These are phyloP conservation scores for Drosophila atroscutellata DNA, from an alignment of 2,888 invertebrate genomes.

Conservation along the genomic window DNA sequence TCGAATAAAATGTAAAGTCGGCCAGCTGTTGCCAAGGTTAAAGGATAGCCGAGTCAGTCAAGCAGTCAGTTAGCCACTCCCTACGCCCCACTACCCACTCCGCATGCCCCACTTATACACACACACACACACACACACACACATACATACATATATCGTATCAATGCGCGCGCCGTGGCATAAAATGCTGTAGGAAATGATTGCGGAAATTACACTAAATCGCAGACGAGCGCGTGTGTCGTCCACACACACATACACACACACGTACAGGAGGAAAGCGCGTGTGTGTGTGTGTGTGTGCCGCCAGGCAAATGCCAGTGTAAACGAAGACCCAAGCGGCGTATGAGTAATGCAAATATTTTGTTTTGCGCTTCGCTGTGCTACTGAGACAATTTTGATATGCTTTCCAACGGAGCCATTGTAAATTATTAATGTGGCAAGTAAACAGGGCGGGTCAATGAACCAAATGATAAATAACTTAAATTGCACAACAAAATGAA, in stretches of 20 bases:
- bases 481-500: not conserved
- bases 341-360: slow-evolving; percentile 68
- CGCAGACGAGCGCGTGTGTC: slow-evolving; percentile 60
- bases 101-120: not conserved
- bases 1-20: slow-evolving; percentile 32
- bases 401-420: slow-evolving; percentile 27
- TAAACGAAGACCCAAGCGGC: slow-evolving; percentile 40
- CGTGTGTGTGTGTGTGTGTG: not conserved
- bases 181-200: slow-evolving; percentile 77
- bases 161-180: slow-evolving; percentile 62
- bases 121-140: not conserved
- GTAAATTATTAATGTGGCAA: slow-evolving; percentile 28
- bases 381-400: slow-evolving; percentile 36
- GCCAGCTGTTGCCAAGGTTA: slow-evolving; percentile 48
- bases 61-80: slow-evolving; percentile 38
- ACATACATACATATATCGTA: slow-evolving; percentile 26
- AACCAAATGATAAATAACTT: slow-evolving; percentile 1
- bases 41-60: slow-evolving; percentile 20
- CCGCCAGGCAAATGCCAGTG: slow-evolving; percentile 32
- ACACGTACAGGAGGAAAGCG: not conserved
- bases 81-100: not conserved
- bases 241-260: slow-evolving; percentile 7
- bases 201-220: slow-evolving; percentile 79
- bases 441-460: not conserved
- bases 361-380: slow-evolving; percentile 33